phyloP scores from a whole-genome alignment of 2,888 invertebrate genomes.

The Aporophyla lueneburgensis region DNA sequence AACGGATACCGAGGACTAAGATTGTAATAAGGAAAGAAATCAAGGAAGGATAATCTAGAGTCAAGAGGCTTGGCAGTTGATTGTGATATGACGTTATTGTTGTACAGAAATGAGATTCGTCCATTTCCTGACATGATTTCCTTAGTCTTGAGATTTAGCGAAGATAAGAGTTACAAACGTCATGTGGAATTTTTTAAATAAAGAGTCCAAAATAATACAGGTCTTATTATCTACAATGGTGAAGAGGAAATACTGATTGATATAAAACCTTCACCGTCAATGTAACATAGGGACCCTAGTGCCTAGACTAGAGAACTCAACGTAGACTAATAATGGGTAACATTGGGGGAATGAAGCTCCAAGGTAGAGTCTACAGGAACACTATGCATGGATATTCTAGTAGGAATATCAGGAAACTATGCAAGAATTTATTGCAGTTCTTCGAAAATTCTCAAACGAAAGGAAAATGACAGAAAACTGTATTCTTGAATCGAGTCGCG shows the following conservation, averaged over 20 bases:
- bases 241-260: slow-evolving; percentile 34
- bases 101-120: slow-evolving; percentile 6
- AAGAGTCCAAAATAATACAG: background rate
- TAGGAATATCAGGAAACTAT: background rate
- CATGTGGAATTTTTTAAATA: background rate
- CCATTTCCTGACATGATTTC: slow-evolving; percentile 48
- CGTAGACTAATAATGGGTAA: background rate
- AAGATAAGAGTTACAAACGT: background rate
- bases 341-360: slow-evolving; percentile 26
- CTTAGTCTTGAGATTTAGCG: slow-evolving; percentile 22
- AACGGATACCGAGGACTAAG: background rate
- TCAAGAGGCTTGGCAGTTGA: slow-evolving; percentile 25
- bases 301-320: slow-evolving; percentile 1
- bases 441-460: slow-evolving; percentile 10
- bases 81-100: slow-evolving; percentile 26
- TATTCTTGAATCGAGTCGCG: slow-evolving; percentile 28
- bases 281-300: slow-evolving; percentile 33
- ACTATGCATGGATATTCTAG: background rate
- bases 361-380: slow-evolving; percentile 23
- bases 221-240: background rate
- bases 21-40: slow-evolving; percentile 26
- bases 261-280: slow-evolving; percentile 43
- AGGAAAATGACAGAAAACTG: slow-evolving; percentile 45
- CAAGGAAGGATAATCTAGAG: slow-evolving; percentile 40
- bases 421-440: background rate